These are phyloP conservation scores for Calliphora vicina DNA, from an alignment of 1,140 invertebrate species.

Conservation along the genomic window DNA sequence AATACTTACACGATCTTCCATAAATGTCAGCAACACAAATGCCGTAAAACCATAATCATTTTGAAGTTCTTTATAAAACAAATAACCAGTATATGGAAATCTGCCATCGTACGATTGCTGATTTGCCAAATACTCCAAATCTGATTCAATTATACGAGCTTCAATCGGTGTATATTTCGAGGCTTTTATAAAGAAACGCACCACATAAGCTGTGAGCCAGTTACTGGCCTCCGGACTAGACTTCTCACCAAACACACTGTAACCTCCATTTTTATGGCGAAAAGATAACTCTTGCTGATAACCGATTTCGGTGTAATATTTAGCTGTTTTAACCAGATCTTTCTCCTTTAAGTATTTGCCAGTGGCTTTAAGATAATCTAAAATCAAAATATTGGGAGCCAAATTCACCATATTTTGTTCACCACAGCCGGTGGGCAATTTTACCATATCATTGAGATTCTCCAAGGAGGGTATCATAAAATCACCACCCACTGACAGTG, in stretches of 20 bases:
- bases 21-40: background rate
- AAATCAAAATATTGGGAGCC: conserved; percentile 87
- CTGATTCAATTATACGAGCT: background rate
- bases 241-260: conserved; percentile 84
- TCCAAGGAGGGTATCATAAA: conserved; percentile 78
- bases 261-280: conserved; percentile 89
- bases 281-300: conserved; percentile 94
- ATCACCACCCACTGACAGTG: conserved; percentile 79
- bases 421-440: conserved; percentile 89
- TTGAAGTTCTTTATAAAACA: background rate
- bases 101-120: background rate
- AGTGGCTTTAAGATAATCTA: conserved; percentile 73
- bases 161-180: background rate
- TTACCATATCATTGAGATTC: conserved; percentile 79
- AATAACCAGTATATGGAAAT: conserved; percentile 15
- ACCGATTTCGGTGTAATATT: conserved; percentile 83
- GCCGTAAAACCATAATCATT: background rate
- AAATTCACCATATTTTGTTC: conserved; percentile 96
- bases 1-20: background rate
- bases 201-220: conserved; percentile 88
- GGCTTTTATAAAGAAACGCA: conserved; percentile 80
- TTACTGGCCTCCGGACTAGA: background rate
- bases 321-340: conserved; percentile 66
- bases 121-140: conserved; percentile 5
- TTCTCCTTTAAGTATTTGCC: conserved; percentile 64